Evolutionary conservation across 2,113 vertebrate species (phyloP), one percentile per base, ranked within the genome.

Genomic region (Peucedramus taeniatus): DNA sequence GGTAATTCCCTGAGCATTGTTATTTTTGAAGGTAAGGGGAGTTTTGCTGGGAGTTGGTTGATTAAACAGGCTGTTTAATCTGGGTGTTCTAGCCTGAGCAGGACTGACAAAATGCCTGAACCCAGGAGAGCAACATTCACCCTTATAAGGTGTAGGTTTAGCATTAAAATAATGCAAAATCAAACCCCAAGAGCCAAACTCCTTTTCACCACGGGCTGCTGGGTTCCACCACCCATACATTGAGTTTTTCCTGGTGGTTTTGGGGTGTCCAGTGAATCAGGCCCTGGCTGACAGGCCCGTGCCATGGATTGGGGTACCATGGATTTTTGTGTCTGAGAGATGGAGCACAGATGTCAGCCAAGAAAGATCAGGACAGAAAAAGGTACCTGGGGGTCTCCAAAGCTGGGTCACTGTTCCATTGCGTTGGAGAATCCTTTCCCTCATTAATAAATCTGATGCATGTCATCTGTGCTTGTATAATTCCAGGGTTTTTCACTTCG

Each of bases 321-420:
- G 51, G 11, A 2, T 92, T 87, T 89, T 51, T 78, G 9, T 82
- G 35, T 33, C 24, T 45, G 39, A 9, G 23, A 28, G 3, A 24
- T 53, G 69, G 72, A 76, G 60, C 13, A 40, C 47, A 28, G 5
- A 2, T 5, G 2, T 31, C 80, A 75, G 44, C 56, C 31, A 15
- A 37, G 89, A 33, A 60, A 54, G 78, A 57, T 53, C 53, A 23
- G 6, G 10, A 72, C 74, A 37, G 69, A 15, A 26, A 7, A 22
- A 15, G 5, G 27, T 10, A 3, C 15, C 27, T 0, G 0, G 4
- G 15, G 37, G n/a, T 50, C 28, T 44, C 7, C 3, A 0, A 11
- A 71, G 70, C 93, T 59, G 66, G 44, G 28, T n/a, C 53, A 11
- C 28, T 66, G 60, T 22, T 80, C 35, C n/a, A 0, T 28, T 26